phyloP scores from a whole-genome alignment of 1,140 invertebrate genomes.

The Drosophila pseudoananassae region DNA sequence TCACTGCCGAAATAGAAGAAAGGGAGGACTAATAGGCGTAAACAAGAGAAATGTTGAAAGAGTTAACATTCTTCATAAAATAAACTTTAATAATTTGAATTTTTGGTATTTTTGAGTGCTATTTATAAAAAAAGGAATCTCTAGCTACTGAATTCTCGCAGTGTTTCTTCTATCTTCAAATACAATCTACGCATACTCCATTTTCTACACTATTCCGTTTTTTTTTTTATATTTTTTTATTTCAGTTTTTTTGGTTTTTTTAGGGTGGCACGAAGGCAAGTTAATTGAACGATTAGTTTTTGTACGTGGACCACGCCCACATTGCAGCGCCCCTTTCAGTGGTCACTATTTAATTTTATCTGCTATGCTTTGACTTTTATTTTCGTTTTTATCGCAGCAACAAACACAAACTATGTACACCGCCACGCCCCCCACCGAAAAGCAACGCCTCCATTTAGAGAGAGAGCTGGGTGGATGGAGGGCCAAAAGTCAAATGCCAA shows the following conservation, averaged over 20 bases:
- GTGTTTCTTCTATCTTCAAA: conserved; percentile 19
- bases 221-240: conserved; percentile 47
- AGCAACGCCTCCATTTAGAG: not conserved
- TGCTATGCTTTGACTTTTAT: conserved; percentile 65
- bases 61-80: no score
- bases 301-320: conserved; percentile 57
- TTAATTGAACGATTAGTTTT: conserved; percentile 82
- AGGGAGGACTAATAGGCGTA: not conserved
- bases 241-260: conserved; percentile 72
- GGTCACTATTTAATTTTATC: conserved; percentile 80
- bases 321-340: conserved; percentile 8
- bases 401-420: conserved; percentile 66
- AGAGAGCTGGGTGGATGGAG: conserved; percentile 7
- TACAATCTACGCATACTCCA: conserved; percentile 19
- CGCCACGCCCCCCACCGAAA: conserved; percentile 17
- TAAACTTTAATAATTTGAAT: no score
- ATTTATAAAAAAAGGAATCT: not conserved
- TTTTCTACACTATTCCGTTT: not conserved
- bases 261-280: conserved; percentile 54
- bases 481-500: conserved; percentile 65
- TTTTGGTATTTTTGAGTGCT: no score
- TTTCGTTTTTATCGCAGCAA: conserved; percentile 64
- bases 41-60: not conserved
- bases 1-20: conserved; percentile 16
- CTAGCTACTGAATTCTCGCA: not conserved